These are phyloP conservation scores for Hypomesus transpacificus DNA, from an alignment of 2,113 vertebrate genomes.

Conservation along the genomic window DNA sequence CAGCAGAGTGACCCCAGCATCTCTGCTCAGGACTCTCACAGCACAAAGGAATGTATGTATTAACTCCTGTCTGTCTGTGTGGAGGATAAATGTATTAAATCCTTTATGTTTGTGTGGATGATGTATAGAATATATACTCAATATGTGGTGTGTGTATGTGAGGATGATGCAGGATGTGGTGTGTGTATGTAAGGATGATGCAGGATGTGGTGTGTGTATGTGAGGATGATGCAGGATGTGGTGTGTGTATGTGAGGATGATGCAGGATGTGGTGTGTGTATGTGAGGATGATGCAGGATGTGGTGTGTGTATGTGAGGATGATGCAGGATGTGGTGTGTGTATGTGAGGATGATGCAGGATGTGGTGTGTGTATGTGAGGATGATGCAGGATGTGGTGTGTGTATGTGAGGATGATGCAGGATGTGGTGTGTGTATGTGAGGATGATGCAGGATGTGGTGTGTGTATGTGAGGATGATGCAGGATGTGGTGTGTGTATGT, in stretches of 20 bases:
- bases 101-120: neutral
- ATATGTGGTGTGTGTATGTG: neutral
- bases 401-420: neutral
- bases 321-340: too few species aligned
- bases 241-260: slow-evolving; percentile 33
- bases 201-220: too few species aligned
- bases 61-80: neutral
- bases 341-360: neutral
- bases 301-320: neutral
- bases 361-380: neutral
- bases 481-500: neutral
- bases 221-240: too few species aligned
- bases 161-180: too few species aligned
- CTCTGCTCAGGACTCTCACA: neutral
- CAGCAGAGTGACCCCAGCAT: neutral
- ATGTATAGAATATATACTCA: neutral
- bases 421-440: neutral
- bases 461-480: neutral
- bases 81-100: slow-evolving; percentile 10
- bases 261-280: too few species aligned
- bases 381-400: too few species aligned
- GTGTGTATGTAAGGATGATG: slow-evolving; percentile 34
- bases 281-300: slow-evolving; percentile 44
- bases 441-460: too few species aligned
- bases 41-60: slow-evolving; percentile 15